Conservation (phyloP, 2,888 invertebrate species). For the Dryomyza anilis region DNA sequence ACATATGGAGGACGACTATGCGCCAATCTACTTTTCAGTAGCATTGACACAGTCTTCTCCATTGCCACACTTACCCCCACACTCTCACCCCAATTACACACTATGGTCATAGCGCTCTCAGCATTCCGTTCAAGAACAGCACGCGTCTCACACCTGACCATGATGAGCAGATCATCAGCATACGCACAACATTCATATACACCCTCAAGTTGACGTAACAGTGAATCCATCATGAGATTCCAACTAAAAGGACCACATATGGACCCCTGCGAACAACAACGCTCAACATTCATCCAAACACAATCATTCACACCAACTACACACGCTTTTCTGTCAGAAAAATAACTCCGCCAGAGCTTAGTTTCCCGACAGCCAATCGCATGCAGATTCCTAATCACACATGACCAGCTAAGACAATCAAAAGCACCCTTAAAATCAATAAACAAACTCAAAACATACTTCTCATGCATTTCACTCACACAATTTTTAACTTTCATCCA, state of each 20-base stretch:
- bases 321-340: conserved; percentile 3
- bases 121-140: conserved; percentile 1
- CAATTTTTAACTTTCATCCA: conserved; percentile 10
- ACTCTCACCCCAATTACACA: conserved; percentile 14
- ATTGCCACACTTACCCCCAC: conserved; percentile 25
- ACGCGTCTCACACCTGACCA: conserved; percentile 18
- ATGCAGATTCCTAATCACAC: conserved; percentile 12
- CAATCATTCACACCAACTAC: not conserved
- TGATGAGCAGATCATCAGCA: conserved; percentile 26
- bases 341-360: conserved; percentile 13
- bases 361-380: conserved; percentile 23
- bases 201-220: conserved; percentile 13
- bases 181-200: conserved; percentile 8
- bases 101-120: not conserved
- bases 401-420: conserved; percentile 33
- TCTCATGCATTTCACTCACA: not conserved
- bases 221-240: conserved; percentile 33
- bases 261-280: conserved; percentile 33
- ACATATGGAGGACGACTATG: not conserved
- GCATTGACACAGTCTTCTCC: conserved; percentile 27
- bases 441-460: conserved; percentile 30
- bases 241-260: conserved; percentile 34
- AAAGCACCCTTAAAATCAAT: conserved; percentile 30
- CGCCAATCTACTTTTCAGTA: conserved; percentile 27
- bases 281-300: conserved; percentile 4